These are phyloP conservation scores for Lophotriccus pileatus DNA, from an alignment of 2,797 vertebrate species.

Conservation along the genomic window DNA sequence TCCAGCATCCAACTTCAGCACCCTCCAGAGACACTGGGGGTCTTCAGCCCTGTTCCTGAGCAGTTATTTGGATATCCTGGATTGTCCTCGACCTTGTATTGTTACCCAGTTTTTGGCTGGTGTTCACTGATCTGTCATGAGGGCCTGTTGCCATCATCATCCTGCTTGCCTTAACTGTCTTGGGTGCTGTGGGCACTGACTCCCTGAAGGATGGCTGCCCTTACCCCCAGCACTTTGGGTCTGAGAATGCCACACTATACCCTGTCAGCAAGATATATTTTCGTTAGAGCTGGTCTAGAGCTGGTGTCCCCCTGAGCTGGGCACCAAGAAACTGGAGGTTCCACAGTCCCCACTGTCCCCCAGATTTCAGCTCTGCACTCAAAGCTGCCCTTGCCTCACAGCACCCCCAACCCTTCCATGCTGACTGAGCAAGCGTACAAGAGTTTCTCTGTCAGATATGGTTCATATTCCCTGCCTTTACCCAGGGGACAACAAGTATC, in stretches of 20 bases:
- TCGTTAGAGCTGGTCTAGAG: no score
- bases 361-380: background rate
- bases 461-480: background rate
- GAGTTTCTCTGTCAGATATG: fast-evolving
- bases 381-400: background rate
- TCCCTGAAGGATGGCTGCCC: no score
- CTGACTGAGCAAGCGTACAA: background rate
- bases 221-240: no score
- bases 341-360: background rate
- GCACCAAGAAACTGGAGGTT: background rate
- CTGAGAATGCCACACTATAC: background rate
- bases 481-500: background rate
- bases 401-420: fast-evolving
- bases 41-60: background rate
- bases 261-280: background rate
- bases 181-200: fast-evolving
- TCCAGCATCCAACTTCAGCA: background rate
- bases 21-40: background rate
- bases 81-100: background rate
- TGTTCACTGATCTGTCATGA: background rate
- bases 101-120: background rate
- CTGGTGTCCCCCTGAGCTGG: background rate
- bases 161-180: background rate
- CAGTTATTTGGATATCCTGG: background rate
- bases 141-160: background rate